Evolutionary conservation across 35 echinoderm and acorn worm species (phyloP).

Genomic region (Acanthaster planci): DNA sequence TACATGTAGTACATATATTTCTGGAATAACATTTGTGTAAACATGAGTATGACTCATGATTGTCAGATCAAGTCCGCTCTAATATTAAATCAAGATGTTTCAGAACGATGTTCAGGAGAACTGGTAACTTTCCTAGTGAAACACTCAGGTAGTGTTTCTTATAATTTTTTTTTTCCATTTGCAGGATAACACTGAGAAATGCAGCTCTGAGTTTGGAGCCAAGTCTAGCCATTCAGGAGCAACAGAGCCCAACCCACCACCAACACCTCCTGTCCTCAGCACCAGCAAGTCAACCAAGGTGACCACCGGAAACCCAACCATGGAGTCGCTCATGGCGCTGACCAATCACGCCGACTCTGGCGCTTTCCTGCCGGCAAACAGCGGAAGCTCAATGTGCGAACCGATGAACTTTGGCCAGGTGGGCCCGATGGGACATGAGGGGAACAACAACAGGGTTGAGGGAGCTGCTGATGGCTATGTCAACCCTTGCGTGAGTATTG

Average conservation of each 20-base stretch:
- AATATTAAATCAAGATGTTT: too few species aligned
- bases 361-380: not conserved
- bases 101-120: too few species aligned
- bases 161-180: not conserved
- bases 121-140: too few species aligned
- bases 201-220: not conserved
- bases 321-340: constrained; percentile 19
- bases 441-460: not conserved
- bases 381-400: not conserved
- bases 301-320: not conserved
- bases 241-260: not conserved
- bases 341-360: not conserved
- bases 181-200: constrained; percentile 11
- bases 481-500: constrained; percentile 2
- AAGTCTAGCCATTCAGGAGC: not conserved
- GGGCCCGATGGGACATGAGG: not conserved
- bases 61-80: too few species aligned
- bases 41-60: too few species aligned
- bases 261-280: not conserved
- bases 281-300: not conserved
- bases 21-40: too few species aligned
- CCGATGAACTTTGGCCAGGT: constrained; percentile 1
- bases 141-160: not conserved
- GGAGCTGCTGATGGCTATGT: not conserved
- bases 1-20: too few species aligned